Percentiles rank a stretch among this genome's conserved stretches.
Evolutionary conservation across 2,888 invertebrate species (phyloP).

Genomic region (Clusia tigrina): DNA sequence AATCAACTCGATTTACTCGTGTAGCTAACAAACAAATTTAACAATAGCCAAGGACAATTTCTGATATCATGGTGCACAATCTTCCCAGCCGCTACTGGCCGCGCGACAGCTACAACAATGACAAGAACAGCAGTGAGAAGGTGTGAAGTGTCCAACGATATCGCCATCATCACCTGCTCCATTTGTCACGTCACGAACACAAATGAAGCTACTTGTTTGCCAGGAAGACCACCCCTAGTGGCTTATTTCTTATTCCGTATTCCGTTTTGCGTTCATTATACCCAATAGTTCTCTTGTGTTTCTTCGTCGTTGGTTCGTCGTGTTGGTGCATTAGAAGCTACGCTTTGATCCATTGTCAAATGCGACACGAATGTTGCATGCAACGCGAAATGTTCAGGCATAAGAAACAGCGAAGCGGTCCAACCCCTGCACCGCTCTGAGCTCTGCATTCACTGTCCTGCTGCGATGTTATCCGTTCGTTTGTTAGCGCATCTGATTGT

Average conservation of each 20-base stretch:
- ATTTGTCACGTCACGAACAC: not conserved
- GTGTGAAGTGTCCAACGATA: not conserved
- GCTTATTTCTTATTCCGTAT: not conserved
- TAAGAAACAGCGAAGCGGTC: too few species aligned
- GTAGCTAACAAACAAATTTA: not conserved
- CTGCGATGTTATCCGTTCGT: too few species aligned
- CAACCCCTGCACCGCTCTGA: too few species aligned
- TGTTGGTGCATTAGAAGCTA: too few species aligned
- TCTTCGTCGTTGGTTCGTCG: too few species aligned
- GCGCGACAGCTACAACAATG: not conserved
- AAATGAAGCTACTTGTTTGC: conserved; percentile 1
- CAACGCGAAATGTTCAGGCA: not conserved
- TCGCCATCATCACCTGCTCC: not conserved
- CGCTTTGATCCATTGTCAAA: not conserved
- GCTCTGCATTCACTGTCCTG: too few species aligned
- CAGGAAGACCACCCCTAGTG: not conserved
- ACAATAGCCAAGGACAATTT: not conserved
- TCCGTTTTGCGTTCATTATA: too few species aligned
- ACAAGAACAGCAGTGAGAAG: not conserved
- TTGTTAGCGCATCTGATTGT: not conserved
- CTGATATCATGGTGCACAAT: not conserved
- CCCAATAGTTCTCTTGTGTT: too few species aligned
- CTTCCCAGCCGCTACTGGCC: not conserved
- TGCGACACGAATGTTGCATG: not conserved
- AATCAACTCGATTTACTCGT: too few species aligned